Base-by-base conservation (phyloP, 2,888 invertebrate species). In the Andrena camellia region DNA sequence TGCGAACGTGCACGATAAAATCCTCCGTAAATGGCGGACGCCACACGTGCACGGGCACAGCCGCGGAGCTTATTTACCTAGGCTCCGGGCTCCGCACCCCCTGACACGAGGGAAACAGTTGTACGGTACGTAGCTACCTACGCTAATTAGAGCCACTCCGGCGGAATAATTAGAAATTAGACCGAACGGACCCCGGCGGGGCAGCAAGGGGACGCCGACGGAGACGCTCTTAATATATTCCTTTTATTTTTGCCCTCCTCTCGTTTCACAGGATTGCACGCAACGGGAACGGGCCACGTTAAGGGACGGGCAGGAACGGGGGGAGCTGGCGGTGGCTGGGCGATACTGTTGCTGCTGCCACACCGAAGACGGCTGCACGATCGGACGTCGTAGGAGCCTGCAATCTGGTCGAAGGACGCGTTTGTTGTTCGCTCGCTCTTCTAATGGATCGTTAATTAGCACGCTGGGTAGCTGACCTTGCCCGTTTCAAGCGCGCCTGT, bases 81-180 rank as follows among this genome's bases (percentile, higher is more conserved):
- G 76, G 67, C 80, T 73, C 63, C 26, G 29, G 64, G 62, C 60
- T 60, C 69, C 68, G 50, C 75, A 68, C 66, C 68, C 68, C 62
- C 72, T 69, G 63, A 83, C 82, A 79, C 83, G 70, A 33, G 64
- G 62, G 73, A 81, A 86, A 80, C 83, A 83, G 86, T 81, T 83
- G 80, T 81, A 83, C 77, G 79, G 57, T 72, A 63, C 71, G 71
- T 74, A 81, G 75, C 86, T 87, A 90, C 84, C 86, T 85, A 89
- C 87, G 89, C 90, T 91, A 91, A 91, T 91, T 91, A 90, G 91
- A 90, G 87, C 84, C 90, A 90, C 86, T 89, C 89, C 88, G 86
- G 84, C 86, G 90, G 90, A 91, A 90, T 90, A 91, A 91, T 90
- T 91, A 90, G 90, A 91, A 91, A 91, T 91, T 90, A 90, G 90